These are phyloP conservation scores for Brachynemurus nebulosus DNA, from an alignment of 2,888 invertebrate genomes.

Conservation along the genomic window DNA sequence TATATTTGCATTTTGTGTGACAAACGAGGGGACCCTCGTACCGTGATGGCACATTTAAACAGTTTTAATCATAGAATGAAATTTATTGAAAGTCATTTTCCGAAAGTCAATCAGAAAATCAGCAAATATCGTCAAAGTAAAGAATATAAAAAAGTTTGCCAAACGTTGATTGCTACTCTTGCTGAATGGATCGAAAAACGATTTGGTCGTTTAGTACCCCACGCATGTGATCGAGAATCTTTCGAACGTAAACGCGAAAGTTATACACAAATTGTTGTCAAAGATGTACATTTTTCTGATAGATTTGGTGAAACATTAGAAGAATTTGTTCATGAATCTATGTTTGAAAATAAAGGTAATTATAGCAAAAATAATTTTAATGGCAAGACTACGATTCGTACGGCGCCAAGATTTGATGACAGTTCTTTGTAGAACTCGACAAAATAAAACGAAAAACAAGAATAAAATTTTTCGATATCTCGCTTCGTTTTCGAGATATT, in stretches of 20 bases:
- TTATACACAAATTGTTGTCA: conserved; percentile 48
- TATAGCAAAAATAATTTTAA: conserved; percentile 15
- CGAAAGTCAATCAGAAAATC: conserved; percentile 43
- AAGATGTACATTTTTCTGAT: conserved; percentile 52
- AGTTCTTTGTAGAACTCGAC: no score
- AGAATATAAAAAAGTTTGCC: conserved; percentile 39
- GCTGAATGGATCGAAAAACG: conserved; percentile 59
- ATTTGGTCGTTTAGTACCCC: conserved; percentile 54
- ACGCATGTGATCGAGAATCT: conserved; percentile 50
- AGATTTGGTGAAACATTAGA: conserved; percentile 39
- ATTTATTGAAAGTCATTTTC: conserved; percentile 53
- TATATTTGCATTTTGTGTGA: conserved; percentile 68
- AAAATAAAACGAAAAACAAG: no score
- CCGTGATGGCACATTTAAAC: conserved; percentile 63
- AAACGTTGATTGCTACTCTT: conserved; percentile 35
- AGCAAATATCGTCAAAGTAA: conserved; percentile 44
- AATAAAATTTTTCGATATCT: no score
- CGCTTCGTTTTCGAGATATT: no score
- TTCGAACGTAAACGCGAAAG: conserved; percentile 49
- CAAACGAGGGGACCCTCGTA: conserved; percentile 65
- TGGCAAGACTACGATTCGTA: no score
- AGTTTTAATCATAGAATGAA: conserved; percentile 62
- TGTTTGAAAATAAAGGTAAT: no score
- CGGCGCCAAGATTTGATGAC: no score
- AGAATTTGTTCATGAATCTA: conserved; percentile 33